phyloP scores from a whole-genome alignment of 2,888 invertebrate species.

The Muscina levida region DNA sequence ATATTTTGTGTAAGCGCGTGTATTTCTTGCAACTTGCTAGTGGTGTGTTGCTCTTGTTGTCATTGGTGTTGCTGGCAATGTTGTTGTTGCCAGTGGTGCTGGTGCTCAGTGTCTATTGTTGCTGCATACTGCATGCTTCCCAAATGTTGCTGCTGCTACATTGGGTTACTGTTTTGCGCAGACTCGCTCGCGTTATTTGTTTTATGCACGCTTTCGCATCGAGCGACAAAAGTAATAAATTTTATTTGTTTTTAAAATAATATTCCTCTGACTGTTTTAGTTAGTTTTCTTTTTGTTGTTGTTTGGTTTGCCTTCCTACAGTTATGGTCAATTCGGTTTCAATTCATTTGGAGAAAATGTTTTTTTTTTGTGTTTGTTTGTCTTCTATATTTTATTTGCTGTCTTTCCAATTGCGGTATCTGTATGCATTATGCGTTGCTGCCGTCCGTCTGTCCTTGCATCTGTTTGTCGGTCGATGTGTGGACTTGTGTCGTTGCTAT shows the following conservation, averaged over 20 bases:
- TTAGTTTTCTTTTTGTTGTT: conserved; percentile 35
- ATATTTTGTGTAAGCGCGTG: conserved; percentile 1
- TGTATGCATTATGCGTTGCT: conserved; percentile 17
- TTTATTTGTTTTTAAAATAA: conserved; percentile 50
- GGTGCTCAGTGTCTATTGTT: conserved; percentile 7
- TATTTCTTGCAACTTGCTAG: too few relatives aligned
- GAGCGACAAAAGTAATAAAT: conserved; percentile 61
- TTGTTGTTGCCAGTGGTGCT: conserved; percentile 32
- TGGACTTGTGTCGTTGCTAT: conserved; percentile 4
- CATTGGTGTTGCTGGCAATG: conserved; percentile 37
- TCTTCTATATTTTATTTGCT: too few relatives aligned
- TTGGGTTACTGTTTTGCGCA: conserved; percentile 7
- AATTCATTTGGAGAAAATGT: background rate
- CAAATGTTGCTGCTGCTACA: conserved; percentile 45
- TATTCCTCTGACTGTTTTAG: conserved; percentile 24
- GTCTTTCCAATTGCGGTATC: conserved; percentile 28
- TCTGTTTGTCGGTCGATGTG: too few relatives aligned
- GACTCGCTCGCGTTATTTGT: conserved; percentile 17
- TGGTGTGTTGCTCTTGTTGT: conserved; percentile 38
- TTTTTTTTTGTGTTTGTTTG: background rate
- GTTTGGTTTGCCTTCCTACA: conserved; percentile 14
- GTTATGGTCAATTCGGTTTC: conserved; percentile 38
- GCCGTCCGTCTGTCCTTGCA: background rate
- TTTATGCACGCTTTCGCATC: conserved; percentile 54
- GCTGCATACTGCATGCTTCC: background rate